Conservation (phyloP, 2,797 vertebrate species). For the Tragopan temminckii region DNA sequence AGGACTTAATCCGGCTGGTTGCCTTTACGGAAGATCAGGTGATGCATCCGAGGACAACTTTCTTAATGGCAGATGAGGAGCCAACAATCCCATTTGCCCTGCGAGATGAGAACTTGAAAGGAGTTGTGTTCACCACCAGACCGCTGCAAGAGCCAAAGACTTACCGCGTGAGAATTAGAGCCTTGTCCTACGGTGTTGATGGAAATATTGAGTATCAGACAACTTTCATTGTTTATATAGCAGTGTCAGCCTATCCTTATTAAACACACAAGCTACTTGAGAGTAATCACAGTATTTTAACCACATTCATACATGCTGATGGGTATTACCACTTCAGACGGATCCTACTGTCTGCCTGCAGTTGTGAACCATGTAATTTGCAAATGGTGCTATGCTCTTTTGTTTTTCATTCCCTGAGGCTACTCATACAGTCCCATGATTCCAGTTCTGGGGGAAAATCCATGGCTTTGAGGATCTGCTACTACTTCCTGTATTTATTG, state of each 20-base stretch:
- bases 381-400: slow-evolving; percentile 62
- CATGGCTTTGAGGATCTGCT: slow-evolving; percentile 4
- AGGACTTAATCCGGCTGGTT: slow-evolving; percentile 96
- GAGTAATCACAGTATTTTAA: not conserved
- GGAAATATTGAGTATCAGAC: slow-evolving; percentile 94
- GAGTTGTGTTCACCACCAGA: slow-evolving; percentile 92
- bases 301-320: not conserved
- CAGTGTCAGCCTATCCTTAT: slow-evolving; percentile 96
- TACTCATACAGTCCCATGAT: not conserved
- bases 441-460: slow-evolving; percentile 1
- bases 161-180: slow-evolving; percentile 94
- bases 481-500: slow-evolving; percentile 82
- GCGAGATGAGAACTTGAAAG: slow-evolving; percentile 94
- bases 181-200: slow-evolving; percentile 89
- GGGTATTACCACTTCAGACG: not conserved
- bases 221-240: slow-evolving; percentile 96
- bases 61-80: slow-evolving; percentile 89
- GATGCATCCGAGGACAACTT: slow-evolving; percentile 94
- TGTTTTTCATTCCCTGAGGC: not conserved
- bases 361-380: not conserved
- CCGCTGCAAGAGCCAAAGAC: slow-evolving; percentile 89
- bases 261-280: slow-evolving; percentile 77
- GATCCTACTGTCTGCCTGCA: not conserved
- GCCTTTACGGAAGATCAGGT: slow-evolving; percentile 96
- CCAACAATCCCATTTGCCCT: slow-evolving; percentile 89